Evolutionary conservation across 2,113 vertebrate species (phyloP), one percentile per base, ranked within the genome.

Genomic region (Alces alces): DNA sequence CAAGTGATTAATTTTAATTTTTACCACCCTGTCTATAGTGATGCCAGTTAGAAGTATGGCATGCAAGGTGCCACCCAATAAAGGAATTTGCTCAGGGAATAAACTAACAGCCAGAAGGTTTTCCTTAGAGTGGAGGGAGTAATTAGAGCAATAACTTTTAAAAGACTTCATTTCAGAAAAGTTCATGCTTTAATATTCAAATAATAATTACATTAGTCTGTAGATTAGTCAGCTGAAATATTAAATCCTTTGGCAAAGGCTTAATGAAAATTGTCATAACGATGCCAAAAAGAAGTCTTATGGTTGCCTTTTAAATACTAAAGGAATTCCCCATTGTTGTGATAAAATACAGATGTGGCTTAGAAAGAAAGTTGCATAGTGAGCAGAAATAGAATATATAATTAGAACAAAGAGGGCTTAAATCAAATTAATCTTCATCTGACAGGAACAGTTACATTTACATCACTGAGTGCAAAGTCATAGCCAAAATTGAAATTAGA

Each of bases 351-450:
- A 99, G 98, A 99, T 99, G 98, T 98, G 98, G 95, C 97, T 98
- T 98, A 82, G 89, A 99, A 98, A 76, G 87, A 99, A 99, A 99
- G 98, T 99, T 99, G 99, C 98, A 97, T 98, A 97, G 97, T 98
- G 98, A 98, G 99, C 99, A 99, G 98, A 99, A 99, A 99, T 99
- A 99, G 98, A 98, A 99, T 99, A 99, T 99, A 99, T 99, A 99
- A 99, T 99, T 99, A 99, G 99, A 99, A 99, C 98, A 99, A 99
- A 99, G 98, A 98, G 94, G 97, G 95, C 98, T 98, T 99, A 99
- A 99, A 99, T 99, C 99, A 99, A 99, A 99, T 99, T 99, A 99
- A 99, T 99, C 99, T 99, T 98, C 98, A 99, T 99, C 98, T 99
- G 99, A 99, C 99, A 99, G 98, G 98, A 99, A 99, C 98, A 99